Base-by-base conservation (phyloP, 2,888 invertebrate genomes). In the Mycalesis mineus region DNA sequence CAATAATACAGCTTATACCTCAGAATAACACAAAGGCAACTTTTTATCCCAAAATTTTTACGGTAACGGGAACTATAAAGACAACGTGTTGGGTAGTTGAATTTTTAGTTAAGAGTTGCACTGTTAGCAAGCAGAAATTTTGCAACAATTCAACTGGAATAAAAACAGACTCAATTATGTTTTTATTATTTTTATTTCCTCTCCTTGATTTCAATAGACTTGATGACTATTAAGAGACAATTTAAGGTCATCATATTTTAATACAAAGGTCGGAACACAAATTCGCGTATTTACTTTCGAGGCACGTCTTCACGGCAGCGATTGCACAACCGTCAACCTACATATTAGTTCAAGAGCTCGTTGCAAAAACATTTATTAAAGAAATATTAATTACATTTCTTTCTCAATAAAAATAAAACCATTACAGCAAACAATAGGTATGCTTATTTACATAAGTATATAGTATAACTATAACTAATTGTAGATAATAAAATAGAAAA, bases 301-400 rank as follows among this genome's bases (percentile, higher is more conserved):
- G 62, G 61, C 70, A 68, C 68, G 70, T 76, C 59, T 64, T 58
- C 40, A 47, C 52, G 33, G 22, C 52, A 41, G 33, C 13, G 42
- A 42, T 52, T 52, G 52, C 42, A 52, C 52, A 42, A 52, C 7
- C 29, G 40, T 22, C 49, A 49, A 51, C 42, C 33, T 52, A 52
- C 52, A 33, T 52, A 31, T 42, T 42, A 52, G 52, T 52, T 33
- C 13, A 42, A 33, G 52, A 52, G 52, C 9, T 55, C n/a, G 48
- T 44, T 62, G 59, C 53, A 62, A 66, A 69, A 67, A 68, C 66
- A 65, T 64, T 62, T 62, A 63, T 62, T 60, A 65, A 67, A 59
- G 54, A 65, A 57, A 5, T n/a, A 42, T 28, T 7, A 7, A 71
- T 61, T 57, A 57, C n/a, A n/a, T n/a, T n/a, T n/a, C n/a, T n/a